These are phyloP conservation scores for Cariama cristata DNA, from an alignment of 2,113 vertebrate genomes.

Conservation along the genomic window DNA sequence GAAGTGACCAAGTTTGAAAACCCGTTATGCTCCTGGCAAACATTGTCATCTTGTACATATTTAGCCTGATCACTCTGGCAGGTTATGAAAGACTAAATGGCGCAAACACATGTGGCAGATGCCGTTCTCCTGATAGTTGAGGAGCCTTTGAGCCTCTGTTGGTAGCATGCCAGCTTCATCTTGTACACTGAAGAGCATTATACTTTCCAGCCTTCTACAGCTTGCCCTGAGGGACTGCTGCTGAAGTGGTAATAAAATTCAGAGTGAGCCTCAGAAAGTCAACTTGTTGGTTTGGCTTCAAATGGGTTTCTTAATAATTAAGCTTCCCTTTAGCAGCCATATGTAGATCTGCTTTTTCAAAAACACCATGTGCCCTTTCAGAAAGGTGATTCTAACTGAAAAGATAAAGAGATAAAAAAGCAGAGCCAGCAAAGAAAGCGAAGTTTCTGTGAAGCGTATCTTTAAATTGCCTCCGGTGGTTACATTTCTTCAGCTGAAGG, in stretches of 20 bases:
- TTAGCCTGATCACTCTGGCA: constrained; percentile 22
- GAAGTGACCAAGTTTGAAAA: neutral
- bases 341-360: constrained; percentile 8
- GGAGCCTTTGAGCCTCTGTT: neutral
- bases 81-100: constrained; percentile 33
- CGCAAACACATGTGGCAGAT: constrained; percentile 56
- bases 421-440: neutral
- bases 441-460: neutral
- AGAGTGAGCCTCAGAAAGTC: constrained; percentile 33
- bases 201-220: neutral
- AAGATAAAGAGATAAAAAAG: neutral
- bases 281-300: constrained; percentile 27
- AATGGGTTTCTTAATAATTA: neutral
- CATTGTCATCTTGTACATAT: neutral
- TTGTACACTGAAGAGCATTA: neutral
- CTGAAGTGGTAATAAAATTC: constrained; percentile 47
- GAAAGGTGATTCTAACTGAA: neutral
- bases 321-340: neutral
- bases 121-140: neutral
- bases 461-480: neutral
- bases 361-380: neutral
- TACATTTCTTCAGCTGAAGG: neutral
- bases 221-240: constrained; percentile 32
- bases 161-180: constrained; percentile 7
- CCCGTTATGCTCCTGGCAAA: constrained; percentile 4